Percentiles rank a stretch among this genome's conserved stretches.
phyloP scores from a whole-genome alignment of 1,140 invertebrate species.

The Agrilus planipennis region DNA sequence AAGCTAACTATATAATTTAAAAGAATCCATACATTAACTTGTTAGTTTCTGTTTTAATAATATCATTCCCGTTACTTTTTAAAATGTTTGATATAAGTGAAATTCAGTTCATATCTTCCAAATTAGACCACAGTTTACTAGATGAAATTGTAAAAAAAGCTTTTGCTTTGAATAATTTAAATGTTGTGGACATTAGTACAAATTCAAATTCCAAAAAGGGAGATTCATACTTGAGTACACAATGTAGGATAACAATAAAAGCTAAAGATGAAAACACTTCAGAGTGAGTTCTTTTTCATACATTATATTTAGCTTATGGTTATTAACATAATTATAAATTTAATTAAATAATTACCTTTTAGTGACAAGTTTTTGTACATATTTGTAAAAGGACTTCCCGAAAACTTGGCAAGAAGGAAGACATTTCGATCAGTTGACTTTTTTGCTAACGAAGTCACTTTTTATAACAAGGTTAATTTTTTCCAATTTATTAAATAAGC shows the following conservation, averaged over 20 bases:
- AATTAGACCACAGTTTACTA: no score
- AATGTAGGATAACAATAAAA: conserved; percentile 3
- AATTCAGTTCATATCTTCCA: no score
- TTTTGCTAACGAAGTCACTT: conserved; percentile 53
- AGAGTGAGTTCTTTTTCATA: neutral
- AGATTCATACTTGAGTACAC: conserved; percentile 4
- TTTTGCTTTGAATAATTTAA: neutral
- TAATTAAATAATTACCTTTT: no score
- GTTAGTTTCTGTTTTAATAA: no score
- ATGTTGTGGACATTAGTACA: conserved; percentile 6
- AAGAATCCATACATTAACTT: no score
- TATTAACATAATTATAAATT: conserved; percentile 1
- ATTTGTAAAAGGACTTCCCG: conserved; percentile 50
- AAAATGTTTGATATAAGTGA: no score
- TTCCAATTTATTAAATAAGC: conserved; percentile 7
- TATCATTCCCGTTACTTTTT: no score
- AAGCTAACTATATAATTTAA: no score
- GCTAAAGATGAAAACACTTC: conserved; percentile 19
- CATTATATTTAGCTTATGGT: neutral
- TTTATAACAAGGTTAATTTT: conserved; percentile 46
- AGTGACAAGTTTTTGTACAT: conserved; percentile 32
- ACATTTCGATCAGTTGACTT: conserved; percentile 54
- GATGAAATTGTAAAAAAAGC: conserved; percentile 5
- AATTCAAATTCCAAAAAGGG: neutral
- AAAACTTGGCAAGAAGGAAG: conserved; percentile 44